Evolutionary conservation across 2,888 invertebrate species (phyloP).

Genomic region (Artemia sinica): DNA sequence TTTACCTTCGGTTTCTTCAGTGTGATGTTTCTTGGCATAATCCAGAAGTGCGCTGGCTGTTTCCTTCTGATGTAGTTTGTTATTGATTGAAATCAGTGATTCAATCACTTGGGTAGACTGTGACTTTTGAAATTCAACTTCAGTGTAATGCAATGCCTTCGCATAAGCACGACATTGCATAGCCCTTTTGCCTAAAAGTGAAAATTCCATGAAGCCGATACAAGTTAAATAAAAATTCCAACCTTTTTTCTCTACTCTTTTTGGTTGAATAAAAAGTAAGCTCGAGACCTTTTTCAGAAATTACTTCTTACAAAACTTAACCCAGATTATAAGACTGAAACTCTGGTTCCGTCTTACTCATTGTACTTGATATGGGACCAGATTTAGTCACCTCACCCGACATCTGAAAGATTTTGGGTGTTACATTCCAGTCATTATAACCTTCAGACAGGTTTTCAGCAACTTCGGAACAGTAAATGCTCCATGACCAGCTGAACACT

Average conservation of each 20-base stretch:
- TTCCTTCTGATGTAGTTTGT: constrained; percentile 93
- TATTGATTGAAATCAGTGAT: constrained; percentile 85
- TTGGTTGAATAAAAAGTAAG: not conserved
- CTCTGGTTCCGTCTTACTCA: too few relatives aligned
- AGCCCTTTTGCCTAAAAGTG: constrained; percentile 50
- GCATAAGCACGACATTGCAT: constrained; percentile 78
- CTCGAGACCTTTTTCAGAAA: too few relatives aligned
- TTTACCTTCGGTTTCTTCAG: constrained; percentile 36
- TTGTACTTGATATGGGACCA: too few relatives aligned
- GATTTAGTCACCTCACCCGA: too few relatives aligned
- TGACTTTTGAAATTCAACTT: constrained; percentile 75
- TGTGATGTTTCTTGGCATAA: constrained; percentile 65
- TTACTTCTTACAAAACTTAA: too few relatives aligned
- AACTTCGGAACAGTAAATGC: too few relatives aligned
- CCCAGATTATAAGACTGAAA: too few relatives aligned
- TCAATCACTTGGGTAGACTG: constrained; percentile 74
- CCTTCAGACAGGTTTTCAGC: too few relatives aligned
- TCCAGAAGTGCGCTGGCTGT: constrained; percentile 73
- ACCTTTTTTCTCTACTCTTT: not conserved
- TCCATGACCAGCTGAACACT: too few relatives aligned
- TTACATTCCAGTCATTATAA: too few relatives aligned
- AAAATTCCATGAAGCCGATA: not conserved
- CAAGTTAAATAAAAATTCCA: not conserved
- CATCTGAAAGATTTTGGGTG: too few relatives aligned
- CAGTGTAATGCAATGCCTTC: constrained; percentile 69